These are phyloP conservation scores for Centropyge bicolor DNA, from an alignment of 2,797 vertebrate genomes.

Conservation along the genomic window DNA sequence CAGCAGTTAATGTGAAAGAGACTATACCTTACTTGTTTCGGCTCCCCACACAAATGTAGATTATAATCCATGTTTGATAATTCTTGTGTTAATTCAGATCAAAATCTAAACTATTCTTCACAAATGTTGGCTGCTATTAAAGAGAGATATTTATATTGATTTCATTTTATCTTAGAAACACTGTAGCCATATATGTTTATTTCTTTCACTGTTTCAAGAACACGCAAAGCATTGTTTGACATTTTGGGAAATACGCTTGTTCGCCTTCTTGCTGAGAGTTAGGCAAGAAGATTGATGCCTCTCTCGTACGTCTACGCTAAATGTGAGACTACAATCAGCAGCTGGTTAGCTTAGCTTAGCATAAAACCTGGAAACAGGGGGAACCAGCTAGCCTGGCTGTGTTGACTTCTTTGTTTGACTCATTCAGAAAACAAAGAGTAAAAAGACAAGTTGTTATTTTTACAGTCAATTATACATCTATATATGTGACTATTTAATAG, in stretches of 20 bases:
- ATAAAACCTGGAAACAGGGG: neutral
- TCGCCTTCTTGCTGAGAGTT: neutral
- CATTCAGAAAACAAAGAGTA: no score
- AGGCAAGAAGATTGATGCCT: neutral
- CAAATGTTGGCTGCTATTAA: slow-evolving; percentile 65
- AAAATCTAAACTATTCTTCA: slow-evolving; percentile 50
- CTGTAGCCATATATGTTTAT: slow-evolving; percentile 30
- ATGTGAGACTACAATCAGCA: neutral
- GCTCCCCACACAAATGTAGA: slow-evolving; percentile 27
- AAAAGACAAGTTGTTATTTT: no score
- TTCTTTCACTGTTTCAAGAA: slow-evolving; percentile 33
- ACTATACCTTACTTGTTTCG: slow-evolving; percentile 34
- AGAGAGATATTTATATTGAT: slow-evolving; percentile 61
- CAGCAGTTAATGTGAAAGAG: slow-evolving; percentile 52
- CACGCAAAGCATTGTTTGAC: slow-evolving; percentile 9
- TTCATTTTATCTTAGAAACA: slow-evolving; percentile 34
- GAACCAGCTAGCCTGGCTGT: neutral
- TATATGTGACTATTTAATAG: neutral
- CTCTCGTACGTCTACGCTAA: neutral
- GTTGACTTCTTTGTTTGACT: no score
- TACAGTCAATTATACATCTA: no score
- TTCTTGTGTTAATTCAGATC: slow-evolving; percentile 39
- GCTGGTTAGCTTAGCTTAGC: slow-evolving; percentile 9
- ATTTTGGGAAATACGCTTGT: slow-evolving; percentile 8
- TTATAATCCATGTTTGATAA: slow-evolving; percentile 25